Percentiles rank a stretch among this genome's conserved stretches.
Conservation (phyloP, 2,888 invertebrate species). For the Lycocerus yunnanus region DNA sequence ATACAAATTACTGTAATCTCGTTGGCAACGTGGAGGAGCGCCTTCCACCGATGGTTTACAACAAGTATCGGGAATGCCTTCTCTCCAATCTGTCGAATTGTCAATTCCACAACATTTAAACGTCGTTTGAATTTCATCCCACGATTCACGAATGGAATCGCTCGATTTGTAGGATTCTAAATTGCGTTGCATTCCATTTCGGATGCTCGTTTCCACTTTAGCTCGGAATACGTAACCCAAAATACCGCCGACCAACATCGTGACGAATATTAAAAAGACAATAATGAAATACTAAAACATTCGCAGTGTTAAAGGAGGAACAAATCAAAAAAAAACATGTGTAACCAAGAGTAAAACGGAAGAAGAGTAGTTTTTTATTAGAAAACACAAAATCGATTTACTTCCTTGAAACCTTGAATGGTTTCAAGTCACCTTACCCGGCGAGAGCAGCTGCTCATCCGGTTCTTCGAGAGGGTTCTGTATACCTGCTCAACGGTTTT, state of each 20-base stretch:
- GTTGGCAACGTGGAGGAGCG: conserved; percentile 63
- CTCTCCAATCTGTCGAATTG: conserved; percentile 76
- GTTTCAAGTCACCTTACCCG: too few species aligned
- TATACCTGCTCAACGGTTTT: too few species aligned
- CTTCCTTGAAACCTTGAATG: too few species aligned
- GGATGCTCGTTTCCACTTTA: conserved; percentile 16
- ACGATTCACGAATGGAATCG: conserved; percentile 82
- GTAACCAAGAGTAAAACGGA: background rate
- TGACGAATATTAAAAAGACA: conserved; percentile 85
- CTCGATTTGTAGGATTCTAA: conserved; percentile 49
- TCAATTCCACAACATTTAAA: conserved; percentile 85
- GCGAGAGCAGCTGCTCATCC: too few species aligned
- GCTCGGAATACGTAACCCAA: conserved; percentile 23
- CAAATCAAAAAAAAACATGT: background rate
- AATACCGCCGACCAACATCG: conserved; percentile 59
- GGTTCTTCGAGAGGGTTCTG: too few species aligned
- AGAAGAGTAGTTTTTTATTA: too few species aligned
- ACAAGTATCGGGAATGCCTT: conserved; percentile 75
- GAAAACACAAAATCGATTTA: too few species aligned
- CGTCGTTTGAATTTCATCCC: conserved; percentile 86
- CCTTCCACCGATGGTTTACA: conserved; percentile 67
- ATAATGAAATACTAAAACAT: conserved; percentile 85
- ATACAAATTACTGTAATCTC: conserved; percentile 64
- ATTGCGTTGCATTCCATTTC: conserved; percentile 8
- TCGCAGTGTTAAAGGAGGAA: background rate